These are phyloP conservation scores for Holcopasites calliopsidis DNA, from an alignment of 1,140 invertebrate genomes.

Conservation along the genomic window DNA sequence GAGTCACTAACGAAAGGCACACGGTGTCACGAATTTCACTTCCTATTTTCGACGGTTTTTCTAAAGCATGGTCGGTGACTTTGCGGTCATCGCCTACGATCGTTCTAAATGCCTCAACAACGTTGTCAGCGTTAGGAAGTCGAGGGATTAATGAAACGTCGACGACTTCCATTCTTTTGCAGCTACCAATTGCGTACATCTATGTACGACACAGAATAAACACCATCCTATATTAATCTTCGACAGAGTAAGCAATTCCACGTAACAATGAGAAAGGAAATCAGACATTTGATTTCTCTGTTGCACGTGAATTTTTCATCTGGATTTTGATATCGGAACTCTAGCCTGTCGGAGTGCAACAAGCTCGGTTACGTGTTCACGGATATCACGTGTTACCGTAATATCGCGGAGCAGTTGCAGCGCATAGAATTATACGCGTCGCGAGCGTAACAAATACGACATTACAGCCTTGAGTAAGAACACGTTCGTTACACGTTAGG, in stretches of 20 bases:
- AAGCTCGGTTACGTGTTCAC: neutral
- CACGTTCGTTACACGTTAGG: neutral
- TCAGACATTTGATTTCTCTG: neutral
- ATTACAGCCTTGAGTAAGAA: constrained; percentile 21
- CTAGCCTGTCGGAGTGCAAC: neutral
- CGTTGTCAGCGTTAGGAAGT: neutral
- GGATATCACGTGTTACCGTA: constrained; percentile 16
- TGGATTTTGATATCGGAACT: neutral
- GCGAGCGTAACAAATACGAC: constrained; percentile 25
- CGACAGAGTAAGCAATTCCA: too few relatives aligned
- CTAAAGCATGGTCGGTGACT: neutral
- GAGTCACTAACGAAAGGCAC: constrained; percentile 76
- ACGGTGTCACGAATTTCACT: constrained; percentile 19
- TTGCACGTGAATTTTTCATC: neutral
- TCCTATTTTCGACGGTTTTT: neutral
- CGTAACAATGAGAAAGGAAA: too few relatives aligned
- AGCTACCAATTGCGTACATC: neutral
- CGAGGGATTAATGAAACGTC: neutral
- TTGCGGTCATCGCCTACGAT: neutral
- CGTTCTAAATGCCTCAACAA: neutral
- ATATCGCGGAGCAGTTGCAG: neutral
- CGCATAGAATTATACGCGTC: constrained; percentile 18
- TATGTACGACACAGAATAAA: neutral
- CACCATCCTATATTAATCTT: neutral
- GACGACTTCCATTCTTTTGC: neutral